phyloP scores from a whole-genome alignment of 2,797 vertebrate species.

The Pseudochirops cupreus region DNA sequence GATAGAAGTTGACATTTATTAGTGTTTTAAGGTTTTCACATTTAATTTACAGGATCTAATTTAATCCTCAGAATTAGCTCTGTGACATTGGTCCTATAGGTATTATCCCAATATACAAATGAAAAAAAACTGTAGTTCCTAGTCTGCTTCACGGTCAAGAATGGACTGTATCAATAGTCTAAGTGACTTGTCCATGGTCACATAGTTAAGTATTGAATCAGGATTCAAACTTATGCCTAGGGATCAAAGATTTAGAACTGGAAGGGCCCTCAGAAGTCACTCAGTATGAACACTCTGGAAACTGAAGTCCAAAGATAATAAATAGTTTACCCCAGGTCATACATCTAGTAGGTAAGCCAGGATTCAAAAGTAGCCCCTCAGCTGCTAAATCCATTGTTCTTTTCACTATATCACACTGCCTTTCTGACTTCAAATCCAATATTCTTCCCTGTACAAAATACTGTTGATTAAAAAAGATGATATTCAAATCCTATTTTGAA shows the following conservation, averaged over 20 bases:
- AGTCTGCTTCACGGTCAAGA: neutral
- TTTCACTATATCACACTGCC: neutral
- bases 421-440: neutral
- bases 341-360: neutral
- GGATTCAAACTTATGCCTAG: neutral
- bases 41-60: neutral
- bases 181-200: neutral
- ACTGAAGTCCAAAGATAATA: neutral
- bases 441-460: neutral
- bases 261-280: neutral
- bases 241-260: neutral
- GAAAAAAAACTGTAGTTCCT: neutral
- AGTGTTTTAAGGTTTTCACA: neutral
- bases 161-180: neutral
- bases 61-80: neutral
- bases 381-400: neutral
- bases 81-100: neutral
- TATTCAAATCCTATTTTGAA: neutral
- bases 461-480: neutral
- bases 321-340: neutral
- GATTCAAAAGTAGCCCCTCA: neutral
- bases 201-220: neutral
- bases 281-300: neutral
- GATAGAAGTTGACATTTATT: conserved; percentile 49
- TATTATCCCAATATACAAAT: neutral